Conservation (phyloP, 2,888 invertebrate species). For the Ramazzottius varieornatus region DNA sequence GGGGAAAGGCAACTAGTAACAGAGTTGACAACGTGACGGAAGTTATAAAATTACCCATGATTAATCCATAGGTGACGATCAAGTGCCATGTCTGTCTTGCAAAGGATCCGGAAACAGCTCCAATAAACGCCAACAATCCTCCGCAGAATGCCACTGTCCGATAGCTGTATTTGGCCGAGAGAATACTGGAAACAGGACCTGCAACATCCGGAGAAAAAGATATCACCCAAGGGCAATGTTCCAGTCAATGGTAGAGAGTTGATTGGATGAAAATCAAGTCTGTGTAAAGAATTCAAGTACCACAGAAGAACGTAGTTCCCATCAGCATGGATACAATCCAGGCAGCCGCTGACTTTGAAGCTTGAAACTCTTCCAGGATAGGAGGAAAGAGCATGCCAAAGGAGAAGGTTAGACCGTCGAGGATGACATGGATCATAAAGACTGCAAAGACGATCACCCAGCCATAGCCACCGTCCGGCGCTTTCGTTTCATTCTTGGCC, state of each 20-base stretch:
- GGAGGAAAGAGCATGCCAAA: neutral
- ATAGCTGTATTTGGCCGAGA: neutral
- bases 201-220: too few relatives aligned
- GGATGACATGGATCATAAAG: neutral
- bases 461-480: constrained; percentile 1
- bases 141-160: neutral
- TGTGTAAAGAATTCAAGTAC: neutral
- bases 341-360: neutral
- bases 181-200: neutral
- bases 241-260: too few relatives aligned
- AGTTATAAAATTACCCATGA: neutral
- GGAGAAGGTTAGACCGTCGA: neutral
- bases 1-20: too few relatives aligned
- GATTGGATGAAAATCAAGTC: neutral
- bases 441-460: constrained; percentile 2
- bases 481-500: neutral
- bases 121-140: neutral
- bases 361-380: neutral
- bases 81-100: neutral
- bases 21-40: too few relatives aligned
- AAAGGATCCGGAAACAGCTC: neutral
- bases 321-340: neutral
- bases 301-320: neutral
- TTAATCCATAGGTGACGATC: neutral
- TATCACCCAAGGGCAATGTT: too few relatives aligned